Percentiles rank a stretch among this genome's conserved stretches.
These are phyloP conservation scores for Meteorus sp. DNA, from an alignment of 1,140 invertebrate species.

Conservation along the genomic window DNA sequence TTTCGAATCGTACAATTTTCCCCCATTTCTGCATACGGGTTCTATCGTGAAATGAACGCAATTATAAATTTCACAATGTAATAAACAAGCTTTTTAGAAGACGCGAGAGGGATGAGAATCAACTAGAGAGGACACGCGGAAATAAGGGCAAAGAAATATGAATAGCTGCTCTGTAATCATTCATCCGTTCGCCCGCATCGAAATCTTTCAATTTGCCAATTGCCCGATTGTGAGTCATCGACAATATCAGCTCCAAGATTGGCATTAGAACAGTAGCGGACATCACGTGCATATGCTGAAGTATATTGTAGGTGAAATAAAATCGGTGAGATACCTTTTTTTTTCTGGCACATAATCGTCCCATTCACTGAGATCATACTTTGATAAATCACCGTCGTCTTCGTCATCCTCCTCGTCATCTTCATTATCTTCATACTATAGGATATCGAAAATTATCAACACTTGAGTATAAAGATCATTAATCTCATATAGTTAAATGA, in stretches of 20 bases:
- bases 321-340: slow-evolving; percentile 45
- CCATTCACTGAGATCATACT: slow-evolving; percentile 79
- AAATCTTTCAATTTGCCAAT: no score
- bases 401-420: slow-evolving; percentile 64
- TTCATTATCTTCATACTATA: slow-evolving; percentile 38
- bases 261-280: slow-evolving; percentile 40
- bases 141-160: no score
- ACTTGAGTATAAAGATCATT: no score
- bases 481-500: no score
- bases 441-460: no score
- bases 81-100: background rate
- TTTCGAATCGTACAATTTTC: slow-evolving; percentile 41
- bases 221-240: no score
- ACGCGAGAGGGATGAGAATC: no score
- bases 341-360: slow-evolving; percentile 60
- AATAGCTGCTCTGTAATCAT: no score
- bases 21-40: slow-evolving; percentile 39
- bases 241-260: slow-evolving; percentile 41
- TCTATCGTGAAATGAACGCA: background rate
- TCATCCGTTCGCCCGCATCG: no score
- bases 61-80: background rate
- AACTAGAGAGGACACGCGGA: no score
- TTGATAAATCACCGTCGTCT: slow-evolving; percentile 77
- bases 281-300: background rate
- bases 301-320: background rate